Percentiles rank a stretch among this genome's conserved stretches.
Evolutionary conservation across 1,140 invertebrate species (phyloP).

Genomic region (Gonioctena quinquepunctata): DNA sequence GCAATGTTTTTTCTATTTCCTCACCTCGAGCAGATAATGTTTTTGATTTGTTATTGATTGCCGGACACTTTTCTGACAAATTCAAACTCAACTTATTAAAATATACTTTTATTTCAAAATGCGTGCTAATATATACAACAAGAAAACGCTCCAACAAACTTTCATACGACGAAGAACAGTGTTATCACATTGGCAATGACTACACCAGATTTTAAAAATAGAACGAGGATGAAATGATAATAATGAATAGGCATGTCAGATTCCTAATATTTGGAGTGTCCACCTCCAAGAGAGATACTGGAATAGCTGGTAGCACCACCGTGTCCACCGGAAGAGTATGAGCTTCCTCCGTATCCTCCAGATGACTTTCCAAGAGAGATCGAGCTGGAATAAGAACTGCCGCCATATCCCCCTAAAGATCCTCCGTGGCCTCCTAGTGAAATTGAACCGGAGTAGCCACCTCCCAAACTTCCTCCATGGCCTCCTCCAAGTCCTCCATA

Average conservation of each 20-base stretch:
- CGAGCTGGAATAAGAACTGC: not conserved
- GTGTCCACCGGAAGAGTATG: slow-evolving; percentile 11
- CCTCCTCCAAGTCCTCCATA: slow-evolving; percentile 28
- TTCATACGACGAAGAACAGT: slow-evolving; percentile 1
- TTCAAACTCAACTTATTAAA: too few relatives aligned
- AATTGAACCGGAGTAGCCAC: not conserved
- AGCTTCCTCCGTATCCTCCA: not conserved
- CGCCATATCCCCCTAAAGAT: not conserved
- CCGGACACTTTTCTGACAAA: too few relatives aligned
- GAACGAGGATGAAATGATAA: not conserved
- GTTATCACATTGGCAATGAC: slow-evolving; percentile 12
- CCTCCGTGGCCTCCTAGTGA: not conserved
- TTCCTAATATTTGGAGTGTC: slow-evolving; percentile 26
- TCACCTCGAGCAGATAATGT: too few relatives aligned
- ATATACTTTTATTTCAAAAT: not conserved
- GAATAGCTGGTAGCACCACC: slow-evolving; percentile 17
- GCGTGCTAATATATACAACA: slow-evolving; percentile 2
- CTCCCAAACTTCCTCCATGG: not conserved
- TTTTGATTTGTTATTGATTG: too few relatives aligned
- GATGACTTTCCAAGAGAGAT: not conserved
- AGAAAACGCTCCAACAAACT: not conserved
- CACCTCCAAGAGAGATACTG: slow-evolving; percentile 26
- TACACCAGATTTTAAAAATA: not conserved
- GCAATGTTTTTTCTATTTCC: too few relatives aligned
- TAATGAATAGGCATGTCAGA: not conserved